phyloP scores from a whole-genome alignment of 2,113 vertebrate genomes.

The Heterocephalus glaber region DNA sequence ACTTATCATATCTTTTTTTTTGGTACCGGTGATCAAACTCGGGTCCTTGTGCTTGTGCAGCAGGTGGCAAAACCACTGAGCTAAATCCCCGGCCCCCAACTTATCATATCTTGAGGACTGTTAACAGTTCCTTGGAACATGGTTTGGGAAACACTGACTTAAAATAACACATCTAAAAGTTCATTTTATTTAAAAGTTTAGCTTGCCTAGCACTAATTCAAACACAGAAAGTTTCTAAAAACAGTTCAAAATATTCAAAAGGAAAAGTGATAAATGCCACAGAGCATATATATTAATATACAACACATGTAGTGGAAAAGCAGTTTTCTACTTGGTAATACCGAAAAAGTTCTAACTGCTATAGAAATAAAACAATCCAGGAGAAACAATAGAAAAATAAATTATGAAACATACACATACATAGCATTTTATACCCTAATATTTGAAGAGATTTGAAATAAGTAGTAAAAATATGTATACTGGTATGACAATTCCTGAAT shows the following conservation, averaged over 20 bases:
- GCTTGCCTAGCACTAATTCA: neutral
- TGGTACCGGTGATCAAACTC: too few relatives aligned
- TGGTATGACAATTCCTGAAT: slow-evolving; percentile 33
- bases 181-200: slow-evolving; percentile 55
- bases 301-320: neutral
- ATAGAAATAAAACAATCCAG: neutral
- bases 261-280: neutral
- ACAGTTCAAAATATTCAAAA: slow-evolving; percentile 9
- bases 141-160: slow-evolving; percentile 8
- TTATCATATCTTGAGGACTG: neutral
- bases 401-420: neutral
- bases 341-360: neutral
- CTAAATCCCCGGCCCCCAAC: too few relatives aligned
- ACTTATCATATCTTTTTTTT: too few relatives aligned
- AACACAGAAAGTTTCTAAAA: neutral
- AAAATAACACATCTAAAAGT: neutral
- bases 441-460: slow-evolving; percentile 32
- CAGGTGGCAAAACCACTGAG: too few relatives aligned
- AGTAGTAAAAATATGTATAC: slow-evolving; percentile 30
- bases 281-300: neutral
- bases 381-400: neutral
- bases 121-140: slow-evolving; percentile 11
- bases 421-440: slow-evolving; percentile 17
- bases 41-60: too few relatives aligned
- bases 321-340: slow-evolving; percentile 17